Conservation (phyloP, 2,113 vertebrate genomes). For the Myotis lucifugus region DNA sequence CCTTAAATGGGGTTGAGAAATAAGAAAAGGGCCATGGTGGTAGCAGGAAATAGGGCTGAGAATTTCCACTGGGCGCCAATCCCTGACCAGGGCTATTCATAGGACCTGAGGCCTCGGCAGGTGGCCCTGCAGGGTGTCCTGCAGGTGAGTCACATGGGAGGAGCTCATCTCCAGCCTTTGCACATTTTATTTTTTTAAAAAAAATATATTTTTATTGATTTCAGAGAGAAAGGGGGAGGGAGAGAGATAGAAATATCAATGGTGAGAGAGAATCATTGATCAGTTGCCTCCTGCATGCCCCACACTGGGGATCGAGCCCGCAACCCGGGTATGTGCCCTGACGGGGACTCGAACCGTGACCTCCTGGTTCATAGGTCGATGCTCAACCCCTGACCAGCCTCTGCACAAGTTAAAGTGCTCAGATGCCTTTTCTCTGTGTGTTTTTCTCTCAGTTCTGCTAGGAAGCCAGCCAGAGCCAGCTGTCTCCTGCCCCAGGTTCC, state of each 20-base stretch:
- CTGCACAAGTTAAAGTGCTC: not conserved
- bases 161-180: not conserved
- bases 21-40: not conserved
- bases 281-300: too few species aligned
- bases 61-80: not conserved
- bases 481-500: not conserved
- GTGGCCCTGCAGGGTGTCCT: not conserved
- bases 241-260: too few species aligned
- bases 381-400: too few species aligned
- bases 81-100: not conserved
- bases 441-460: not conserved
- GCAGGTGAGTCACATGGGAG: not conserved
- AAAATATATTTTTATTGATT: too few species aligned
- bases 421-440: not conserved
- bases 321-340: too few species aligned
- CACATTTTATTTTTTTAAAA: too few species aligned
- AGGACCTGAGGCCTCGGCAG: not conserved
- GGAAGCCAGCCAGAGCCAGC: not conserved
- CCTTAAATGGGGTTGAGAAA: not conserved
- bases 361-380: too few species aligned
- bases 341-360: too few species aligned
- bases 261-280: too few species aligned
- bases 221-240: too few species aligned
- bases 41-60: not conserved
- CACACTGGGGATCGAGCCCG: too few species aligned